Evolutionary conservation across 2,113 vertebrate genomes (phyloP), one percentile per base, ranked within the genome.

Genomic region (Azemiops feae): DNA sequence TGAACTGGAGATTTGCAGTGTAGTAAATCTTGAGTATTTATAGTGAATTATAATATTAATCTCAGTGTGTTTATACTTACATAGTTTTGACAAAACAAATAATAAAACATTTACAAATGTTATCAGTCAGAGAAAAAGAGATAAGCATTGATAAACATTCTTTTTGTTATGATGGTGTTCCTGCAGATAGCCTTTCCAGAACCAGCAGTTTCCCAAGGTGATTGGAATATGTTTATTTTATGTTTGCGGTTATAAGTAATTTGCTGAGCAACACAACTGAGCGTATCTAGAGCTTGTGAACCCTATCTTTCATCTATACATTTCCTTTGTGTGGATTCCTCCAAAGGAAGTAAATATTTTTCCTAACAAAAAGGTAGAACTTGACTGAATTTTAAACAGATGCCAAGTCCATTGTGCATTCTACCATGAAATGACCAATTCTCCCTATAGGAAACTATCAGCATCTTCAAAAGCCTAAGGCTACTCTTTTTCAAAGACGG

Each of bases 291-390:
- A 93, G 88, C 50, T 94, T 91, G 89, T 95, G 89, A 4, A 74
- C 1, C 22, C 91, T 64, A 93, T 58, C 91, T 94, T 18, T 94
- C 60, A 27, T 74, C 25, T 95, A 45, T 58, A 89, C 94, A 94
- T 93, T 94, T 95, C 12, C 85, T 91, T 95, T 95, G 91, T 95
- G 85, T 94, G 54, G 1, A 95, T 94, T 97, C 93, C 47, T 95
- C 45, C 92, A 93, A 53, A 95, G 87, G 96, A 95, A 94, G 94
- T 95, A 94, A 96, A 95, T 95, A 91, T 81, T 94, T 94, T 91
- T 87, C 96, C 93, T 20, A 57, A 60, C 27, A 10, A 60, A 60
- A 60, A 30, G 6, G 64, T 69, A 74, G 88, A 96, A 92, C 69
- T 5, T 95, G 64, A 94, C 89, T 93, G 92, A 95, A 94, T 94